These are phyloP conservation scores for Brachyistius frenatus DNA, from an alignment of 2,113 vertebrate genomes.

Conservation along the genomic window DNA sequence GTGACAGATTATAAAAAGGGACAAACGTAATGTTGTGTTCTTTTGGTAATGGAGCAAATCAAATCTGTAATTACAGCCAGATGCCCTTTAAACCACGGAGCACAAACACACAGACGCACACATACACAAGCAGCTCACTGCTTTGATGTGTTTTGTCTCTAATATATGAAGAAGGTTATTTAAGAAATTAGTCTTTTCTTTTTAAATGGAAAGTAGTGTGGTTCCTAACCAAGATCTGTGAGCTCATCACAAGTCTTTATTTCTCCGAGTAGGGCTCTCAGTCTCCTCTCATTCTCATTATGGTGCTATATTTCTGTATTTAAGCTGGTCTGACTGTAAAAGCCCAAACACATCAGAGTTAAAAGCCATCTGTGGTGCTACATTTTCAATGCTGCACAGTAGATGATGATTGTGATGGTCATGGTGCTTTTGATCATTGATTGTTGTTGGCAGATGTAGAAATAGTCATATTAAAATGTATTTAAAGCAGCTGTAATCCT, in stretches of 20 bases:
- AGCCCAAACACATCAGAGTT: constrained; percentile 5
- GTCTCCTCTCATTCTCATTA: constrained; percentile 16
- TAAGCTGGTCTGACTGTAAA: not conserved
- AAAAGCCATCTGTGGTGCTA: not conserved
- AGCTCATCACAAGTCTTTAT: constrained; percentile 16
- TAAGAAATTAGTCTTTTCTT: not conserved
- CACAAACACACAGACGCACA: constrained; percentile 23
- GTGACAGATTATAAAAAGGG: constrained; percentile 55
- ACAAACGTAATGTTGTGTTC: constrained; percentile 46
- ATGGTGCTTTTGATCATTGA: not conserved
- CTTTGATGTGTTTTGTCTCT: constrained; percentile 27
- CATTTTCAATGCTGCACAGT: not conserved
- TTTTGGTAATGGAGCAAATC: constrained; percentile 59
- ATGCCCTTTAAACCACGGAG: constrained; percentile 37
- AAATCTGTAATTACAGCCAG: constrained; percentile 65
- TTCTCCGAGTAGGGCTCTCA: not conserved
- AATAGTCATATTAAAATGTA: too few species aligned
- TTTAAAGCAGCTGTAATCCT: too few species aligned
- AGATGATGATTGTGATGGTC: constrained; percentile 5
- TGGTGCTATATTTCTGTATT: constrained; percentile 5
- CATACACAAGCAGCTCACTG: not conserved
- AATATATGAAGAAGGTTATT: constrained; percentile 4
- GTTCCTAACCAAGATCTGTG: not conserved
- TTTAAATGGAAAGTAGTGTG: not conserved
- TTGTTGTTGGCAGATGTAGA: too few species aligned